Base-by-base conservation (phyloP, 2,888 invertebrate species). In the Mesodorylaimus sp. region DNA sequence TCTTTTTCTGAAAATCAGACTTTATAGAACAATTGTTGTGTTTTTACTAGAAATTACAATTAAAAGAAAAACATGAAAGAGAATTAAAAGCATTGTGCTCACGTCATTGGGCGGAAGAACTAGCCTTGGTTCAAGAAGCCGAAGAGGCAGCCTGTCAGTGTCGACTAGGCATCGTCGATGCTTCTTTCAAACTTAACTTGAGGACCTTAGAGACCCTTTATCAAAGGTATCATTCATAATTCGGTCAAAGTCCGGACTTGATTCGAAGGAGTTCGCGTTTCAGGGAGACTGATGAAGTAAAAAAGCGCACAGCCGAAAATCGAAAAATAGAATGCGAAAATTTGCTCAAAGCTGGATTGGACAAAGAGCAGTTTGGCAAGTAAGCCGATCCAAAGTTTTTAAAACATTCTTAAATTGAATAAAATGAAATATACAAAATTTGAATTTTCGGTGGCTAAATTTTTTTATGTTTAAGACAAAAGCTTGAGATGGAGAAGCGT, bases 401-500 rank as follows among this genome's bases (percentile, higher is more conserved):
- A n/a, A 36, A 10, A 36, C n/a, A 10, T 36, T 36, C n/a, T 10
- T n/a, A 10, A 10, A 10, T 36, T 32, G 10, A 7, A 13, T 32
- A 32, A 7, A 13, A 7, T 7, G 10, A 32, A 32, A 13, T 13
- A 32, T 13, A 32, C 13, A 13, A 13, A 32, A 7, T 7, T 7
- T 32, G 13, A 32, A 32, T 32, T 13, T 32, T 13, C 10, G 21
- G 10, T 21, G 5, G 5, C 10, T n/a, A 21, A 10, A 39, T 5
- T n/a, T 10, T 39, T 13, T 44, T 44, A 5, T 44, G 10, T 47
- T 47, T 47, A 3, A 47, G 47, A 24, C 37, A 32, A n/a, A 47
- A 47, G 25, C 36, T 38, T 23, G 47, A 47, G 2, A 10, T 25
- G 3, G 47, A 47, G 38, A 21, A 32, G 3, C 5, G 24, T 3